Evolutionary conservation across 2,113 vertebrate species (phyloP), one percentile per base, ranked within the genome.

Genomic region (Tragulus kanchil): DNA sequence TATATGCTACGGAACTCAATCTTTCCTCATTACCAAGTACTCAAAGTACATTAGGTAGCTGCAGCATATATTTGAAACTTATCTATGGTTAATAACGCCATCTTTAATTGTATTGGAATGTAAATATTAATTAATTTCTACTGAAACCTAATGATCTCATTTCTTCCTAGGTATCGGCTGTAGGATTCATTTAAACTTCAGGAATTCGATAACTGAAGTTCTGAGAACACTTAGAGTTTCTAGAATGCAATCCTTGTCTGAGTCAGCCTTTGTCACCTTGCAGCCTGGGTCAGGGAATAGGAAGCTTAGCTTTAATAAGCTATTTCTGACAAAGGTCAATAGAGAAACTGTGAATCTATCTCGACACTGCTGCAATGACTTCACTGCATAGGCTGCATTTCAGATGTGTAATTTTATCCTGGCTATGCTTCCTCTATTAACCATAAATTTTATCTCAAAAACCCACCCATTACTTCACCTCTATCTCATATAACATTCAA

Each of bases 261-360:
- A 95, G 59, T 85, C 64, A 58, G 78, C 42, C 75, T 81, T 50
- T 93, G 78, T 94, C 75, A 86, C 87, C 58, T 95, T 93, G 85
- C 19, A 78, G 50, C 50, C 50, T 86, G 58, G 92, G 67, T 86
- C 50, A 83, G 81, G 85, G 36, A 95, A 45, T 48, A 90, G 91
- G 84, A 81, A 90, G 81, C 26, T 93, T 81, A 84, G 77, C 73
- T 56, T 89, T 93, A 86, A 97, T 94, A 82, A 95, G 88, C 95
- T 96, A 95, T 95, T 96, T 97, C 82, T 95, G 91, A 92, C 85
- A 97, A 96, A 95, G 75, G 85, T 92, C 95, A 94, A 89, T 86
- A 90, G 4, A 95, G 85, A 97, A 95, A 92, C 59, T 85, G 19
- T 77, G 85, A 75, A n/a, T 94, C 75, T 77, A 62, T 71, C 82